Percentiles rank a stretch among this genome's conserved stretches.
These are phyloP conservation scores for Halisarca cf. caerulea DNA, from an alignment of 37 sponge, comb jelly and placozoan species.

Conservation along the genomic window DNA sequence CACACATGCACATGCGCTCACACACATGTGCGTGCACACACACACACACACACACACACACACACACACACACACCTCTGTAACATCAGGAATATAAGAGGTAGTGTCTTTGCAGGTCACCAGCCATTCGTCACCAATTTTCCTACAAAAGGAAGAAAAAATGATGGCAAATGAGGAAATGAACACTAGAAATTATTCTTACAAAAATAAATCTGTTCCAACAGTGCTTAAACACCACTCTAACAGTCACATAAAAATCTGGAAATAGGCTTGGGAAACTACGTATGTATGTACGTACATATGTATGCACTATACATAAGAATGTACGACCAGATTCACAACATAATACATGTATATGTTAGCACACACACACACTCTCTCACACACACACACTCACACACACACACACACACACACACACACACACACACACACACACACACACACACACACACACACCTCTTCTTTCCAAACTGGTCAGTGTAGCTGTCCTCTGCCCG, in stretches of 20 bases:
- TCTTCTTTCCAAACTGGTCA: conserved; percentile 79
- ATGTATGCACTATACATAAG: too few relatives aligned
- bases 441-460: conserved; percentile 15
- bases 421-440: background rate
- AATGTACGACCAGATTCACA: too few relatives aligned
- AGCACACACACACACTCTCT: too few relatives aligned
- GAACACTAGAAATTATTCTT: background rate
- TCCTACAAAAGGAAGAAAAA: conserved; percentile 18
- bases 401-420: too few relatives aligned
- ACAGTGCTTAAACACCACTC: too few relatives aligned
- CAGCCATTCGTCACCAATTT: conserved; percentile 90
- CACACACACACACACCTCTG: conserved; percentile 49
- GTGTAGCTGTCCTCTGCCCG: conserved; percentile 46
- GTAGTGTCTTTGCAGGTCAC: conserved; percentile 69
- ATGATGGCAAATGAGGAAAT: background rate
- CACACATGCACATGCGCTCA: too few relatives aligned
- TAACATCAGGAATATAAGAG: conserved; percentile 83
- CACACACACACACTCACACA: too few relatives aligned
- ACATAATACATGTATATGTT: too few relatives aligned
- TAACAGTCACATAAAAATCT: too few relatives aligned
- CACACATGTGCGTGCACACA: background rate
- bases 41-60: background rate
- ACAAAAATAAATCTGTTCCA: too few relatives aligned
- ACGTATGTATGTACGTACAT: too few relatives aligned
- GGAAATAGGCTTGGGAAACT: too few relatives aligned